Percentiles rank a stretch among this genome's conserved stretches.
Evolutionary conservation across 2,888 invertebrate species (phyloP).

Genomic region (Drosophila nigricruria): DNA sequence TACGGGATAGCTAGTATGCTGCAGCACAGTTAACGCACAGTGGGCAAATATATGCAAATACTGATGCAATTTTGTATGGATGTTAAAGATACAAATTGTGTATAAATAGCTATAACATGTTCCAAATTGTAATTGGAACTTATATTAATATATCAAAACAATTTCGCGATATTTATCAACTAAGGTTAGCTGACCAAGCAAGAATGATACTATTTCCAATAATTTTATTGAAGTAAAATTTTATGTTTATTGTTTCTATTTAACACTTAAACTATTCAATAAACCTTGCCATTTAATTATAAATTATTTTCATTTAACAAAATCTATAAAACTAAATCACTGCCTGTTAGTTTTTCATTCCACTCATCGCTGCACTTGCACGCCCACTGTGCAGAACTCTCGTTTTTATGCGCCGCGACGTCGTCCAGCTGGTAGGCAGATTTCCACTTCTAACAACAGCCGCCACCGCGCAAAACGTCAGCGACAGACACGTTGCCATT

Average conservation of each 20-base stretch:
- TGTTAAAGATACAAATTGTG: too few relatives aligned
- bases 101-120: too few relatives aligned
- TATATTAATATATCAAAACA: not conserved
- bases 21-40: slow-evolving; percentile 32
- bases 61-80: too few relatives aligned
- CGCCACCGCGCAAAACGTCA: slow-evolving; percentile 39
- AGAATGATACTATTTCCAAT: not conserved
- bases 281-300: not conserved
- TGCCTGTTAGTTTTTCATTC: not conserved
- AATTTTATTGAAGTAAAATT: not conserved
- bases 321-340: not conserved
- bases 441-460: slow-evolving; percentile 38
- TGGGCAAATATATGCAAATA: slow-evolving; percentile 1
- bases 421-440: slow-evolving; percentile 44
- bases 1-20: slow-evolving; percentile 15
- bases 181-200: not conserved
- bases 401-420: slow-evolving; percentile 45
- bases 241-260: fast-evolving
- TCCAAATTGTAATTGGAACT: not conserved
- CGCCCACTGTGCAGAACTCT: slow-evolving; percentile 43
- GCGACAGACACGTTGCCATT: slow-evolving; percentile 54
- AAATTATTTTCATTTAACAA: not conserved
- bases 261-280: not conserved
- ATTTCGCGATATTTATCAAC: not conserved
- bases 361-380: not conserved